These are phyloP conservation scores for Thyatira batis DNA, from an alignment of 2,888 invertebrate genomes.

Conservation along the genomic window DNA sequence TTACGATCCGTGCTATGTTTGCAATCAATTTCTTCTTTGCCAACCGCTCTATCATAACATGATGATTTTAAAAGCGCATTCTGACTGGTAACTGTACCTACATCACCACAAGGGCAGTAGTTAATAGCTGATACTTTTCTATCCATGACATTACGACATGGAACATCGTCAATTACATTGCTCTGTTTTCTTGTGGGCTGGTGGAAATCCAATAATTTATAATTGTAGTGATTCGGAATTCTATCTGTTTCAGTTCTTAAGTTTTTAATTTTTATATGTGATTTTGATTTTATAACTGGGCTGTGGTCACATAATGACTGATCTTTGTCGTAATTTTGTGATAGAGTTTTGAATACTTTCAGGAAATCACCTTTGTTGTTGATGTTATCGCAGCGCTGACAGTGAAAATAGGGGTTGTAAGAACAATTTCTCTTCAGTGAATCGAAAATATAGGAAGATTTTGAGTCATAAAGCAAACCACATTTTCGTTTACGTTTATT, in stretches of 20 bases:
- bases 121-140: slow-evolving; percentile 17
- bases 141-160: slow-evolving; percentile 6
- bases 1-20: neutral
- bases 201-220: neutral
- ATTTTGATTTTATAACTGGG: neutral
- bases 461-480: neutral
- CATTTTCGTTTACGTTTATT: neutral
- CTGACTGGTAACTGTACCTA: slow-evolving; percentile 8
- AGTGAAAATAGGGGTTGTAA: slow-evolving; percentile 12
- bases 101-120: slow-evolving; percentile 16
- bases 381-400: slow-evolving; percentile 14
- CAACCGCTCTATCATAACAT: neutral
- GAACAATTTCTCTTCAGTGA: slow-evolving; percentile 22
- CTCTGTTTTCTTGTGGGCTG: neutral
- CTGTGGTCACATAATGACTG: neutral
- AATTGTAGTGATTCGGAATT: neutral
- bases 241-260: neutral
- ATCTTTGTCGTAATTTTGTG: neutral
- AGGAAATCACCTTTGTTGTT: neutral
- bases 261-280: neutral
- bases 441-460: slow-evolving; percentile 20
- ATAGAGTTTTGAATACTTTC: neutral
- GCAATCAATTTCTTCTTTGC: neutral
- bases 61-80: neutral
- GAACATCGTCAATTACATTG: neutral